A percentile compares a stretch with the other conserved stretches of the same genome.
Conservation (phyloP, 2,888 invertebrate genomes). For the Eudasyphora cyanicolor region DNA sequence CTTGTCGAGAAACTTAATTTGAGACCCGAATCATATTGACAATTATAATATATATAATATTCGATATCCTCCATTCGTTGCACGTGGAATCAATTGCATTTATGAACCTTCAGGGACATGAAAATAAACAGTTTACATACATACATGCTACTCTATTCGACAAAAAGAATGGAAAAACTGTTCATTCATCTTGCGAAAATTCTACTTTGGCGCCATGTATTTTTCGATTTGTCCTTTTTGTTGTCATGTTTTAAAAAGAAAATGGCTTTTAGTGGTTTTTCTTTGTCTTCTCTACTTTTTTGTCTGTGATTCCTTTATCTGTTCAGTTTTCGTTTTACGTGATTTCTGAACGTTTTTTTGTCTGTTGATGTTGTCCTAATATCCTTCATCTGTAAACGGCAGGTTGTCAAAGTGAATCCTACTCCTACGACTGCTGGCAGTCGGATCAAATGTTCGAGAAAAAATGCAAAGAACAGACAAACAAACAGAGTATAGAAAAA, state of each 20-base stretch:
- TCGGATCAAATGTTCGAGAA: background rate
- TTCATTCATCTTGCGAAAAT: slow-evolving; percentile 4
- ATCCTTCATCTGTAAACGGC: slow-evolving; percentile 35
- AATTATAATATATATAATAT: background rate
- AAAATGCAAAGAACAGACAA: background rate
- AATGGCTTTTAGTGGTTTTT: slow-evolving; percentile 43
- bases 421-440: background rate
- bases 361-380: background rate
- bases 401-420: slow-evolving; percentile 50
- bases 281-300: slow-evolving; percentile 11
- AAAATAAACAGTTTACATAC: background rate
- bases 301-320: slow-evolving; percentile 17
- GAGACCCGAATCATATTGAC: background rate
- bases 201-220: slow-evolving; percentile 38
- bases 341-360: background rate
- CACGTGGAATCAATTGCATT: background rate
- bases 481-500: slow-evolving; percentile 3
- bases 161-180: too few species aligned
- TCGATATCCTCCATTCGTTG: background rate
- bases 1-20: background rate
- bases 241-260: background rate
- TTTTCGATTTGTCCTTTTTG: slow-evolving; percentile 15
- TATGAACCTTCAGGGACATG: background rate
- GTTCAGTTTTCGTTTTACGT: slow-evolving; percentile 33
- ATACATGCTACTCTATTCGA: too few species aligned